Evolutionary conservation across 2,797 vertebrate genomes (phyloP), one percentile per base, ranked within the genome.

Genomic region (Rachycentron canadum): DNA sequence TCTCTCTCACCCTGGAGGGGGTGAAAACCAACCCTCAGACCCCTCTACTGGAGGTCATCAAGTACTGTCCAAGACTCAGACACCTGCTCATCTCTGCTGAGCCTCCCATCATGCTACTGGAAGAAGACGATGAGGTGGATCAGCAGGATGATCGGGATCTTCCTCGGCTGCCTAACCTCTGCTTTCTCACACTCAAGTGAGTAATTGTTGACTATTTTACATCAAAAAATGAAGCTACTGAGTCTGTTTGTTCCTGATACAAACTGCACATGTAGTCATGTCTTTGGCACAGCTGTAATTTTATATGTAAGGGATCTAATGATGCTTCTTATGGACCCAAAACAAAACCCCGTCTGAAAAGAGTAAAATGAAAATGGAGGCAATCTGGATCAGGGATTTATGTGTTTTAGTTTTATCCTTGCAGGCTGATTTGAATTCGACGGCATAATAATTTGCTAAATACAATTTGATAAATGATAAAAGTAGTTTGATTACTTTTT

Each of bases 1-100:
- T 78, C 5, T 89, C 84, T 17, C 95, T 98, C 69, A 93, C 88
- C 2, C 64, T 98, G 45, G 95, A 96, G 2, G 96, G 95, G 21
- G 91, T 96, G 66, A 89, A 69, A 82, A 93, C 90, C 30, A 84
- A 47, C 1, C 81, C 93, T 0, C 71, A 81, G 1, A 53, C 81
- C 0, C 79, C 93, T 1, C 81, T 97, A 1, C 56, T 91, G 21
- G 5, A 84, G 32, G 73, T 96, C 47, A 91, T 97, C 3, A 38
- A 61, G 59, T 28, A 73, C 77, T 97, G 96, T 83, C 91, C 95
- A 3, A 61, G 53, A 67, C 95, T 97, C 73, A 81, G 19, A 66
- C 78, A 91, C 4, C 94, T 97, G 65, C 69, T 75, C 0, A 50
- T 94, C 13, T 92, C 89, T 64, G 91, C 95, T 7, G 93, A 93